Base-by-base conservation (phyloP, 1,140 invertebrate species). In the Lerema accius region DNA sequence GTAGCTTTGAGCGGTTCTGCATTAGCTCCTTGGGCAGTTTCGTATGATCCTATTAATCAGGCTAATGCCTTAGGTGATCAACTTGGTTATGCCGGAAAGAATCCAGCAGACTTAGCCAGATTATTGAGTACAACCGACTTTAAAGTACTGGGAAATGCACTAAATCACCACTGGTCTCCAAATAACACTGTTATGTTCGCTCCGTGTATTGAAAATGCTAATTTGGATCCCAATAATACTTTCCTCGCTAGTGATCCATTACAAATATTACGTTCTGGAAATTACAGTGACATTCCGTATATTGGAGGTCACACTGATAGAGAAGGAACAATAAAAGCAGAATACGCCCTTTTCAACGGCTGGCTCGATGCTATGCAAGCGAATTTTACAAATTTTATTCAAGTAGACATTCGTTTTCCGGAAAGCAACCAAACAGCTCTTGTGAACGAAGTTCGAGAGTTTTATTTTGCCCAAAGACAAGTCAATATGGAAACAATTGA, bases 1-100 rank as follows among this genome's bases (percentile, higher is more conserved):
- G 82, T 92, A 23, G 84, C 91, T 40, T 87, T 93, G 79, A 94
- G 94, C 84, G 95, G 95, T 3, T 93, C 93, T 4, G 93, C 93
- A 10, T 77, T 95, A 28, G 92, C 92, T 67, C 92, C 94, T 1
- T 95, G 94, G 94, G 92, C 94, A 7, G 86, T 94, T 0, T 83
- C 93, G n/a, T 87, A 91, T 37, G 86, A 94, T 50, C 92, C 94
- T 0, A 64, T 91, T 3, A 84, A 89, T n/a, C 76, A 81, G 32
- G 86, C 88, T n/a, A 9, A 73, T 43, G 35, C 71, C n/a, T 60
- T 90, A 7, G 80, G 77, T 1, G 59, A 55, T n/a, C 78, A 76
- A 65, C 64, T 90, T 17, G 70, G 74, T 10, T 84, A 86, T 39
- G 67, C 60, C n/a, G 65, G 55, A 0, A 78, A 81, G 58, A 53